phyloP scores from a whole-genome alignment of 2,113 vertebrate genomes.

The Pelusios castaneus region DNA sequence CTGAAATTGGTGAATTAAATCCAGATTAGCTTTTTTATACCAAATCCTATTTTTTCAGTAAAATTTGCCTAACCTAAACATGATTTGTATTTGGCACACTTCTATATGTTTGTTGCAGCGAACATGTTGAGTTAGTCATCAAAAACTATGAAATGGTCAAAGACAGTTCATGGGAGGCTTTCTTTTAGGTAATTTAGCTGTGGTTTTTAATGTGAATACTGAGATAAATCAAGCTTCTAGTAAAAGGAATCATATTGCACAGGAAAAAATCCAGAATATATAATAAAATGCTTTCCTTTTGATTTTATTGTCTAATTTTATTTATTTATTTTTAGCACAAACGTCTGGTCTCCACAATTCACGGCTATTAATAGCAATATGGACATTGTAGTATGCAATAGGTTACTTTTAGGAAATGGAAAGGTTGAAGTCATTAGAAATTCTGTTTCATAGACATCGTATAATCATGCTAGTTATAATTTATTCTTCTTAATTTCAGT shows the following conservation, averaged over 20 bases:
- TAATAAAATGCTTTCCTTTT: background rate
- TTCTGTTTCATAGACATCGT: background rate
- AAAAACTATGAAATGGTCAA: slow-evolving; percentile 16
- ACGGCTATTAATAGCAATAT: background rate
- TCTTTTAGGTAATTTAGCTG: slow-evolving; percentile 3
- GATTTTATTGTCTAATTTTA: background rate
- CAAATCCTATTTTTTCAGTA: slow-evolving; percentile 17
- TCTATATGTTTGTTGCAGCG: slow-evolving; percentile 35
- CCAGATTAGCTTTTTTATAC: slow-evolving; percentile 35
- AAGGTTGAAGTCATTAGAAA: background rate
- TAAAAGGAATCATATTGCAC: background rate
- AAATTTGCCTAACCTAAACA: background rate
- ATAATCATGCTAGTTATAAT: background rate
- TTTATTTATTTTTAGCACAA: background rate
- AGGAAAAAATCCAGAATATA: background rate
- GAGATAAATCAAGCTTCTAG: slow-evolving; percentile 34
- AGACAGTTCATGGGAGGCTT: slow-evolving; percentile 15
- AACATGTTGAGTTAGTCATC: slow-evolving; percentile 2
- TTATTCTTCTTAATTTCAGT: background rate
- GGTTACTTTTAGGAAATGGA: background rate
- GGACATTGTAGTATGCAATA: background rate
- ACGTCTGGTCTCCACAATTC: background rate
- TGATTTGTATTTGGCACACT: slow-evolving; percentile 1
- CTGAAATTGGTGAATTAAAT: slow-evolving; percentile 51
- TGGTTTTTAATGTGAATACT: slow-evolving; percentile 1